Percentiles rank a stretch among this genome's conserved stretches.
phyloP scores from a whole-genome alignment of 2,888 invertebrate species.

The Tetropium fuscum region DNA sequence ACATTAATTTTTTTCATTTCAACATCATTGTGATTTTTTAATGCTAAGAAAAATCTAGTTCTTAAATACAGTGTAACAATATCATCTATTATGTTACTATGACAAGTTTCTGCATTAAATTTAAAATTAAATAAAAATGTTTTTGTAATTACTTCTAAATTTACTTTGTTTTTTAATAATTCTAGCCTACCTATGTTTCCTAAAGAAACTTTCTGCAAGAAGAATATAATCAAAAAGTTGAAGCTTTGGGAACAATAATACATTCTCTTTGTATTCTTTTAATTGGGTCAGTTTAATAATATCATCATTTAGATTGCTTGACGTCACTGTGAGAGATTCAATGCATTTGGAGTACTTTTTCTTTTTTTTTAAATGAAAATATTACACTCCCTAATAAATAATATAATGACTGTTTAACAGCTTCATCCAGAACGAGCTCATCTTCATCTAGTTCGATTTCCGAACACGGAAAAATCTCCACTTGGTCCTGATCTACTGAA shows the following conservation, averaged over 20 bases:
- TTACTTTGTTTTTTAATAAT: no score
- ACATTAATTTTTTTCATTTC: no score
- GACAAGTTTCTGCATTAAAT: no score
- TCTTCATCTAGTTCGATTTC: not conserved
- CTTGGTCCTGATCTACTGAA: no score
- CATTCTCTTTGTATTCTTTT: not conserved
- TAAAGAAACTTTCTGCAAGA: not conserved
- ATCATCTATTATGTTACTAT: no score
- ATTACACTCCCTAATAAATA: slow-evolving; percentile 1
- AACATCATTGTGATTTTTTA: no score
- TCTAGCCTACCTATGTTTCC: no score
- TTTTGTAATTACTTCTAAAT: no score
- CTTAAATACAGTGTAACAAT: no score
- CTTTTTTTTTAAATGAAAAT: slow-evolving; percentile 6
- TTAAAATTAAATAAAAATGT: no score
- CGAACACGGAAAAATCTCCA: not conserved
- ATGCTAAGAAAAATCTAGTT: no score
- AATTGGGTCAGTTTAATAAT: not conserved
- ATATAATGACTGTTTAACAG: slow-evolving; percentile 2
- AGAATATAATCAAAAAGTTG: not conserved
- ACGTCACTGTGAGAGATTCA: not conserved
- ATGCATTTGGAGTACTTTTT: not conserved
- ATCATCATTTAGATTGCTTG: not conserved
- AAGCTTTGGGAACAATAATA: not conserved
- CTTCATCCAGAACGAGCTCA: not conserved